These are phyloP conservation scores for Lepidurus arcticus DNA, from an alignment of 1,140 invertebrate genomes.

Conservation along the genomic window DNA sequence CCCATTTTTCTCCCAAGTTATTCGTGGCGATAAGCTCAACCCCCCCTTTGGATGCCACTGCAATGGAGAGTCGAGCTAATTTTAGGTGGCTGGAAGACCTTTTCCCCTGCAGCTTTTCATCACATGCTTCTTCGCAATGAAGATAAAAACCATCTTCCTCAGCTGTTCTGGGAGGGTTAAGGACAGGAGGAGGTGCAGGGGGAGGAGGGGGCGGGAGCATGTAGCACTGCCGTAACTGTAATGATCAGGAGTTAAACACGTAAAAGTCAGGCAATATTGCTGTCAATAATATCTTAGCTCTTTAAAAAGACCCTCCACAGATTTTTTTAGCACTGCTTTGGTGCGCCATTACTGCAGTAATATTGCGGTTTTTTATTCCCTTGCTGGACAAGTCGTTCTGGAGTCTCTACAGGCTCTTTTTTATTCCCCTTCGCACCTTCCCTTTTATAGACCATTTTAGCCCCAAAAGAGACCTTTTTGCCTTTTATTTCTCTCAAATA, in stretches of 20 bases:
- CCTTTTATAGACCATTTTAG: background rate
- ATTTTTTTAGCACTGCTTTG: background rate
- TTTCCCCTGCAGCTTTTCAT: background rate
- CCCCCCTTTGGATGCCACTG: background rate
- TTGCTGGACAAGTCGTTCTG: background rate
- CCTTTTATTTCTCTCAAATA: background rate
- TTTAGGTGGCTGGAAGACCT: background rate
- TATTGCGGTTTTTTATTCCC: background rate
- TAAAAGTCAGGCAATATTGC: background rate
- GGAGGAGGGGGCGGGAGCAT: background rate
- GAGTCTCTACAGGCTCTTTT: background rate
- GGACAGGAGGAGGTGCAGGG: background rate
- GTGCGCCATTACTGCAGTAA: background rate
- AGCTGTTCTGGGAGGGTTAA: background rate
- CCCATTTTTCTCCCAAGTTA: background rate
- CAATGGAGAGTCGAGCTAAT: background rate
- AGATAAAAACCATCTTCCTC: background rate
- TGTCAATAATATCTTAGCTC: background rate
- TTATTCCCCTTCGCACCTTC: background rate
- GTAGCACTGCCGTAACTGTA: background rate
- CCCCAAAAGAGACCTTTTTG: background rate
- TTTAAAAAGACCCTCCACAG: background rate
- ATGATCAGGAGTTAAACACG: background rate
- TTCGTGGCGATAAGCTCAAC: constrained; percentile 5
- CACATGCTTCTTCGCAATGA: background rate